phyloP scores from a whole-genome alignment of 1,140 invertebrate genomes.

The Cyrtorhinus lividipennis region DNA sequence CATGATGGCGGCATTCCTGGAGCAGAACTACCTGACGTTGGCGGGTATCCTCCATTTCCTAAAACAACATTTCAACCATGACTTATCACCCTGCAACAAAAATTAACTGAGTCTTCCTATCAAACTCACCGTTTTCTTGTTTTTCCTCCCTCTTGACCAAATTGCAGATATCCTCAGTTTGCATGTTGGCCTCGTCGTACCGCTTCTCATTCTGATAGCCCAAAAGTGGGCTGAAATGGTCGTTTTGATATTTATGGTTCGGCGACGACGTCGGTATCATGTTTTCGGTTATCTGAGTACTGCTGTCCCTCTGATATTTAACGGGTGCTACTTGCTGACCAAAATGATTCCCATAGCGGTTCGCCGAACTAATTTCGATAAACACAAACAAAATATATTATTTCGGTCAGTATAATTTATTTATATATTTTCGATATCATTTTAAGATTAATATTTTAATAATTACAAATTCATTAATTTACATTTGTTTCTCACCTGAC shows the following conservation, averaged over 20 bases:
- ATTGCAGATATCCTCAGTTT: conserved; percentile 12
- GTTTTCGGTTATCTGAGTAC: conserved; percentile 23
- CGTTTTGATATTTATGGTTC: conserved; percentile 17
- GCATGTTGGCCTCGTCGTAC: conserved; percentile 17
- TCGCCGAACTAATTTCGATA: too few species aligned
- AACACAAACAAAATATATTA: too few species aligned
- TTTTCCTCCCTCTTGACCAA: conserved; percentile 23
- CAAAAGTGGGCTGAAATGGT: conserved; percentile 21
- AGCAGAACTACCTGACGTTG: conserved; percentile 16
- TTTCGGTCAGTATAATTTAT: too few species aligned
- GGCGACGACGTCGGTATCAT: conserved; percentile 21
- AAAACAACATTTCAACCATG: neutral
- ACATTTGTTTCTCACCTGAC: too few species aligned
- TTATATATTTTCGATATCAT: neutral
- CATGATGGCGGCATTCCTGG: conserved; percentile 34
- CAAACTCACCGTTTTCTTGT: conserved; percentile 19
- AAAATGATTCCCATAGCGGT: conserved; percentile 22
- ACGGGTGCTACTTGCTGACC: conserved; percentile 17
- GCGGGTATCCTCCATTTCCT: conserved; percentile 1
- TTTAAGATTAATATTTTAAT: neutral
- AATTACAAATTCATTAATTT: conserved; percentile 12
- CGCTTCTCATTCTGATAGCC: conserved; percentile 18
- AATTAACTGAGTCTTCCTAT: too few species aligned
- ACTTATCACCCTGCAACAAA: too few species aligned
- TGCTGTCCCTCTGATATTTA: conserved; percentile 24